Conservation (phyloP, 1,140 invertebrate genomes). For the Oreohelix idahoensis region DNA sequence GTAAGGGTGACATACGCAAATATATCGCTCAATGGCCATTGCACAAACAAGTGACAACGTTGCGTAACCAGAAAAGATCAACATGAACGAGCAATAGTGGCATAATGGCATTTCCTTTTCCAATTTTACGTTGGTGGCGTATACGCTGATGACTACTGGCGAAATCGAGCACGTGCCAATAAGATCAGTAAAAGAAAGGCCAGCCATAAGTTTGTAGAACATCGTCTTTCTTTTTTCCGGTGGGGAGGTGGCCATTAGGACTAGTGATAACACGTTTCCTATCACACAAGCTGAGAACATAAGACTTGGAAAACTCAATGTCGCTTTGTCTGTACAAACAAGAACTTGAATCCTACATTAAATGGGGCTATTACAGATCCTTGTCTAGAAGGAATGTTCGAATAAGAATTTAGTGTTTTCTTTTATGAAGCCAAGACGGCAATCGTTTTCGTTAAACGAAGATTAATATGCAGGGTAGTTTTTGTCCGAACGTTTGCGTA, state of each 20-base stretch:
- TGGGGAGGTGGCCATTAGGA: conserved; percentile 54
- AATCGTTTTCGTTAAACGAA: no score
- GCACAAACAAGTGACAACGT: conserved; percentile 72
- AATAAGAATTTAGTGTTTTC: no score
- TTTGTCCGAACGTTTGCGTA: no score
- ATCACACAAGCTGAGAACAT: conserved; percentile 63
- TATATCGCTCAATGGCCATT: conserved; percentile 72
- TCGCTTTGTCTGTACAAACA: no score
- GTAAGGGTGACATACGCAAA: conserved; percentile 72
- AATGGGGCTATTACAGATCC: no score
- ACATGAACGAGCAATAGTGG: conserved; percentile 71
- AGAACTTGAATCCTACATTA: no score
- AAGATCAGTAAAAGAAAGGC: conserved; percentile 62
- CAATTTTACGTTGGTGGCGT: conserved; percentile 60
- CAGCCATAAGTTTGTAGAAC: conserved; percentile 66
- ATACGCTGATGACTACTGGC: conserved; percentile 64
- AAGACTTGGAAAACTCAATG: conserved; percentile 53
- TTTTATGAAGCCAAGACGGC: no score
- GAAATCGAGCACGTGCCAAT: conserved; percentile 58
- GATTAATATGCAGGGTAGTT: no score
- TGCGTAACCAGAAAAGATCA: conserved; percentile 70
- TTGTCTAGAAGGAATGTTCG: no score
- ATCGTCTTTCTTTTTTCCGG: conserved; percentile 57
- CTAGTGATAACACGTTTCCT: conserved; percentile 61
- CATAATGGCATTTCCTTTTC: conserved; percentile 60